phyloP scores from a whole-genome alignment of 2,113 vertebrate species.

The Cephalopterus ornatus region DNA sequence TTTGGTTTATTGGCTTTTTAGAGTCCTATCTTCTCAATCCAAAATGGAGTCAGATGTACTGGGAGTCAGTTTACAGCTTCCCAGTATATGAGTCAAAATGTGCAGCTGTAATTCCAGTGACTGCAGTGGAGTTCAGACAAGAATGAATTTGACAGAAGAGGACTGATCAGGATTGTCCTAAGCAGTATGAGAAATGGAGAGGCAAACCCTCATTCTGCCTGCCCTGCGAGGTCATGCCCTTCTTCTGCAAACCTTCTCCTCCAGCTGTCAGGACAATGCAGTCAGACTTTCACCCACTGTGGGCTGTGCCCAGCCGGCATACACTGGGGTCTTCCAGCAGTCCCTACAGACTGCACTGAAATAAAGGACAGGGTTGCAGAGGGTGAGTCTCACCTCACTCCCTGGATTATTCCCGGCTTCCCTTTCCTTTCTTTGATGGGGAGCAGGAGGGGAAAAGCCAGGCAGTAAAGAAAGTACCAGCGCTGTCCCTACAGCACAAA shows the following conservation, averaged over 20 bases:
- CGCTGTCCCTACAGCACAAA: neutral
- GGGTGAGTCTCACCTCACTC: neutral
- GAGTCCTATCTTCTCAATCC: neutral
- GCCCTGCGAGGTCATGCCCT: accelerated
- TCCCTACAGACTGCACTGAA: neutral
- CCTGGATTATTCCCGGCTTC: neutral
- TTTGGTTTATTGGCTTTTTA: neutral
- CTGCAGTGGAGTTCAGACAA: neutral
- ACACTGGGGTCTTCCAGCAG: neutral
- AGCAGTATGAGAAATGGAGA: accelerated
- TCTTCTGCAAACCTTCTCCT: neutral
- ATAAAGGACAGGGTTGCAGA: neutral
- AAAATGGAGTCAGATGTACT: neutral
- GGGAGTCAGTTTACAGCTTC: neutral
- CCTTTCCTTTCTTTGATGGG: neutral
- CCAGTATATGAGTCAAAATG: neutral
- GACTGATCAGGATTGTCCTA: neutral
- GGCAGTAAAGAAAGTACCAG: neutral
- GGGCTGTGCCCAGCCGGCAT: accelerated
- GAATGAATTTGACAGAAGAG: neutral
- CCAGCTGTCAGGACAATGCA: neutral
- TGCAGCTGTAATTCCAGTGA: neutral
- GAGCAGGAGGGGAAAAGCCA: neutral
- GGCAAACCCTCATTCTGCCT: neutral
- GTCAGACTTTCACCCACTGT: neutral